Evolutionary conservation across 2,797 vertebrate species (phyloP), one percentile per base, ranked within the genome.

Genomic region (Ambastaia sidthimunki): DNA sequence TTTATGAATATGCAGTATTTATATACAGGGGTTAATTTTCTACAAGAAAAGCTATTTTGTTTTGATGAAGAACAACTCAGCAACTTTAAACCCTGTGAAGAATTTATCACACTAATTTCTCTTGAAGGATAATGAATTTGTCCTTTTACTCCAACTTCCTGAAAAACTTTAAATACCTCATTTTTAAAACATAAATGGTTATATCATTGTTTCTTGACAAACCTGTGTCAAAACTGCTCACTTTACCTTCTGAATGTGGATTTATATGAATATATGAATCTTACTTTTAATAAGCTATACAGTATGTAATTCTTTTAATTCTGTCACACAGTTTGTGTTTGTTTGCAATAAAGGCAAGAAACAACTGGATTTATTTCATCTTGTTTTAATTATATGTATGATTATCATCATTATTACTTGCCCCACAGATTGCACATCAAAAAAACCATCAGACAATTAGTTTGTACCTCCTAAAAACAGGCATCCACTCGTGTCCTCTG

Each of bases 341-440:
- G 60, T 41, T 54, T 28, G 59, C 1, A 52, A 70, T 62, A 70
- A 68, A 74, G 37, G n/a, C 18, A 67, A 34, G 28, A 28, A 50
- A 79, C 69, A 71, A 84, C 85, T 75, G 82, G 37, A 80, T 21
- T 63, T 81, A 72, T 86, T 82, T 84, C 70, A 80, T 83, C 79
- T 82, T 84, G 76, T 79, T 81, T 88, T 88, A 87, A 81, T 87
- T 82, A 80, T 87, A 85, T 86, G 66, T 83, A 86, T 86, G 78
- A 66, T 73, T 82, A 84, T 86, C 82, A 77, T 86, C 82, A 84
- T 85, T 83, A 78, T 85, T 83, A 87, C 79, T 88, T 82, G 78
- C 88, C 87, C 84, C 85, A 90, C 82, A 88, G 86, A 87, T 86
- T 87, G 81, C 81, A 90, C 87, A 90, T 87, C 80, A 86, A 90